Base-by-base conservation (phyloP, 2,797 vertebrate species). In the Hafferia zeledoni region DNA sequence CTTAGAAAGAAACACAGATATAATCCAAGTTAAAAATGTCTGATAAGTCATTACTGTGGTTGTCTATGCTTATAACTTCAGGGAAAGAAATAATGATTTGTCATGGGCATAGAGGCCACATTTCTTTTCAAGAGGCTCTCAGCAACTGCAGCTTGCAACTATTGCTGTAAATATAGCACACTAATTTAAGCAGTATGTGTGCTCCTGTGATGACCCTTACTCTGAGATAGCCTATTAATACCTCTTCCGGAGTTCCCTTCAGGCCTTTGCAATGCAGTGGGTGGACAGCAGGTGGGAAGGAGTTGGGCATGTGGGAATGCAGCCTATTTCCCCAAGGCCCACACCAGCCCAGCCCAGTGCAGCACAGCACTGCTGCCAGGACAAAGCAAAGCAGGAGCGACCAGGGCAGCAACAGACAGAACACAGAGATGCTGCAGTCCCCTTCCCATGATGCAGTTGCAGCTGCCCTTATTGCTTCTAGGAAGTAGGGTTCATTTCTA, bases 271-370 rank as follows among this genome's bases (percentile, higher is more conserved):
- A 89, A 89, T 87, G 89, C 4, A 2, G 87, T 72, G 95, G 71
- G 89, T 28, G 44, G 78, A 63, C 13, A 94, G 87, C 90, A 92
- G 88, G 80, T 94, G 95, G 88, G 68, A 75, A 87, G 31, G 28
- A 68, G 30, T 25, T 8, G 5, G 31, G 33, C 28, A 37, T 44
- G 56, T 2, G 9, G 64, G 89, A 93, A 85, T 90, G 71, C 39
- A 90, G 56, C 37, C 53, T 53, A 39, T 35, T 65, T 76, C 50
- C 24, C 57, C 49, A 68, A 28, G 87, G 49, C 37, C 37, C 76
- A 50, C 30, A 10, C 2, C 25, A 56, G 44, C 35, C 30, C 70
- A 65, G 43, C 12, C 35, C 68, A 75, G 8, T 2, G 6, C 53
- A 56, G 50, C 30, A 27, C 55, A 69, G 59, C 63, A 4, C 16